These are phyloP conservation scores for Polydrusus pterygomalis DNA, from an alignment of 2,888 invertebrate genomes.

Conservation along the genomic window DNA sequence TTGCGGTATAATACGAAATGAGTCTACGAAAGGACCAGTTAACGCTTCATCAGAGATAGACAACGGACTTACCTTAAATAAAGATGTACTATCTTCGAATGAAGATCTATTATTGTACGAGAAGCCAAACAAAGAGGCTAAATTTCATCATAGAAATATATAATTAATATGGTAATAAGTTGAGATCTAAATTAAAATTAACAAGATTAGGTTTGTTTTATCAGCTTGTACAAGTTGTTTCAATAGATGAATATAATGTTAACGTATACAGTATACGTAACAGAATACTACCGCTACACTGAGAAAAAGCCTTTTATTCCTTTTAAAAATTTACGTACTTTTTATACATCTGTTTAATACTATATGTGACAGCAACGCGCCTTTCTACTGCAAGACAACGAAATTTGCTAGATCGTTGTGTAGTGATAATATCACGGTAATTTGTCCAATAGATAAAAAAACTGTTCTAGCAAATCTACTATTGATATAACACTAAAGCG, in stretches of 20 bases:
- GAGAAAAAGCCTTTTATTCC: too few species aligned
- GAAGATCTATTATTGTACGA: conserved; percentile 26
- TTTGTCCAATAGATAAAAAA: too few species aligned
- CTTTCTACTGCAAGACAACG: too few species aligned
- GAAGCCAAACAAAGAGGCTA: conserved; percentile 24
- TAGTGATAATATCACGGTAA: too few species aligned
- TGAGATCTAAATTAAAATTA: conserved; percentile 26
- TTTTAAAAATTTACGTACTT: too few species aligned
- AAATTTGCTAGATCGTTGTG: too few species aligned
- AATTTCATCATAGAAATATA: conserved; percentile 20
- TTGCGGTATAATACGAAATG: neutral
- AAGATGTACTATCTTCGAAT: conserved; percentile 38
- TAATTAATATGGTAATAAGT: conserved; percentile 43
- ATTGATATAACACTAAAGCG: too few species aligned
- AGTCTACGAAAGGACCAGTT: conserved; percentile 16
- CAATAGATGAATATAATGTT: neutral
- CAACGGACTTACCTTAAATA: conserved; percentile 23
- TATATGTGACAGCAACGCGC: too few species aligned
- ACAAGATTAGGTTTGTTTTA: conserved; percentile 22
- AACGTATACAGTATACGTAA: neutral
- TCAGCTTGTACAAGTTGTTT: neutral
- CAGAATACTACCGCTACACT: too few species aligned
- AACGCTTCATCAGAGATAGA: conserved; percentile 37
- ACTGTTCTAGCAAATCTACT: too few species aligned
- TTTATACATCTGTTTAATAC: too few species aligned